Evolutionary conservation across 2,113 vertebrate genomes (phyloP).

Genomic region (Amphilophus citrinellus): DNA sequence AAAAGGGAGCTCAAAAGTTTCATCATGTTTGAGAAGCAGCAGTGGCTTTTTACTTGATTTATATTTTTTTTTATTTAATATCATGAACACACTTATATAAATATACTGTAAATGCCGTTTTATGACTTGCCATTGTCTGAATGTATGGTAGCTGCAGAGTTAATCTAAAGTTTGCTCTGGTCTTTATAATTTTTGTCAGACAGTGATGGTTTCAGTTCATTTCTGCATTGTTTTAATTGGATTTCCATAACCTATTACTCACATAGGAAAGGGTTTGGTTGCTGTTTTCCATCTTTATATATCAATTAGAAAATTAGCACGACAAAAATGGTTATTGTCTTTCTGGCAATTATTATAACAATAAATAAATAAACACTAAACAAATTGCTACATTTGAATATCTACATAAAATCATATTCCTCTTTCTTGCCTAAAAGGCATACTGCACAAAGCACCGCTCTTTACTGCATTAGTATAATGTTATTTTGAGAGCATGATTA

Average conservation of each 20-base stretch:
- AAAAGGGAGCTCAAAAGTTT: not conserved
- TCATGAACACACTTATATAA: not conserved
- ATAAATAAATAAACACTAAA: not conserved
- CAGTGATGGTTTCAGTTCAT: not conserved
- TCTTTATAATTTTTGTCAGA: not conserved
- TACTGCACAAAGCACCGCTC: not conserved
- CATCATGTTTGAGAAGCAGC: not conserved
- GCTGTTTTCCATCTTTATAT: conserved; percentile 11
- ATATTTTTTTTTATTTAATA: not conserved
- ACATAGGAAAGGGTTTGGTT: not conserved
- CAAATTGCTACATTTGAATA: not conserved
- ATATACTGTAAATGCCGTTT: not conserved
- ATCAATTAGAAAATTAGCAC: not conserved
- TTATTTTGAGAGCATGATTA: not conserved
- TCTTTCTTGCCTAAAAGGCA: not conserved
- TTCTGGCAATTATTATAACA: not conserved
- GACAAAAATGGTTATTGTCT: not conserved
- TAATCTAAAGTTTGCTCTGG: not conserved
- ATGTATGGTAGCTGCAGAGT: not conserved
- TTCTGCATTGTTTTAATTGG: not conserved
- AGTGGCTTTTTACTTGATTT: not conserved
- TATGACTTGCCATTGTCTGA: not conserved
- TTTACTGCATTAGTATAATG: not conserved
- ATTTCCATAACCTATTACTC: conserved; percentile 11
- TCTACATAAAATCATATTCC: not conserved